Base-by-base conservation (phyloP, 2,797 vertebrate species). In the Discoglossus pictus region DNA sequence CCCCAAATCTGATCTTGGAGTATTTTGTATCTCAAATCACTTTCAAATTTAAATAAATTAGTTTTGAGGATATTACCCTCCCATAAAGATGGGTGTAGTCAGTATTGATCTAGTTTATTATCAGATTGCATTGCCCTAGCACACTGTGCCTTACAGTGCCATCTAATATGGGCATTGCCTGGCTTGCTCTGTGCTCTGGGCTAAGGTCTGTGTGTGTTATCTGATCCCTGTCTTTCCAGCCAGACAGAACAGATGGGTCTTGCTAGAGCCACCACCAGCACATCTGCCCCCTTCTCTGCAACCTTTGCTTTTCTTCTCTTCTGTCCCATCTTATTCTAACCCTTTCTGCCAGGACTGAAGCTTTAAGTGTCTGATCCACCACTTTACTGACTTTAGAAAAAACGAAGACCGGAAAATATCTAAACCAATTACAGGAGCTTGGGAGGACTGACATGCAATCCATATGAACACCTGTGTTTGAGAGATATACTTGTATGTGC, bases 161-260 rank as follows among this genome's bases (percentile, higher is more conserved):
- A 31, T 31, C 8, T 31, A 31, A 61, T 56, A 27, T 25, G 39
- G 65, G 54, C 48, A 27, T 56, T 38, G 52, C 42, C 63, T 60
- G 65, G 55, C 46, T 68, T 42, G 23, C 36, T 17, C 51, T 51
- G 34, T 46, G 43, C 56, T 20, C 65, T 46, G 65, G 65, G 58
- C 31, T 52, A 52, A 35, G 60, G 56, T 48, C 56, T 43, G 48
- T 21, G 24, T 7, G 20, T 68, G 65, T 53, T 39, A 68, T 52
- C 39, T 34, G 48, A 61, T 61, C 38, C 17, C 21, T 13, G 24
- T 67, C 64, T 27, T 52, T 42, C 15, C 16, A 35, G 65, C 65
- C 65, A 68, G 65, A 68, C 65, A 47, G 59, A 70, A 63, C 59
- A 70, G 67, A 70, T 63, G 67, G 67, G 42, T 27, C 54, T 43